Evolutionary conservation across 2,888 invertebrate genomes (phyloP), one percentile per base, ranked within the genome.

Genomic region (Sinotaia quadrata): DNA sequence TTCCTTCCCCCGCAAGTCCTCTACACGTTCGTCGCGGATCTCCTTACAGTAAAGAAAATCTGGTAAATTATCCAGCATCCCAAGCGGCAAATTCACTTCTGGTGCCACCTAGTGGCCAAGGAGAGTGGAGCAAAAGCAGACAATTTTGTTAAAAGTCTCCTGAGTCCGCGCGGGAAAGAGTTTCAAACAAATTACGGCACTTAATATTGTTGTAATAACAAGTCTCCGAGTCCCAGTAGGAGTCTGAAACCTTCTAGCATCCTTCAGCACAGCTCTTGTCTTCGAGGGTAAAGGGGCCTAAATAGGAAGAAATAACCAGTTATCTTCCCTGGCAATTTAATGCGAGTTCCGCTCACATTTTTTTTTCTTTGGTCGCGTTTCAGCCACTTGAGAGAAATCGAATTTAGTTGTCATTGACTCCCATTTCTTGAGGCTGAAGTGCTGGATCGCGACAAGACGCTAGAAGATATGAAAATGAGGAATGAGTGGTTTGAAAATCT

Each of bases 121-220:
- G 56, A 44, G 54, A 56, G 54, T 52, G 44, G 65, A 65, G 52
- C 65, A 56, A 65, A 61, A 47, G 58, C 49, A 59, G 58, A 56
- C 66, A 70, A 70, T 70, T 63, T 59, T 29, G 70, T 70, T 70
- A 70, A 60, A 54, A 49, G 66, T 67, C 70, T 70, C 70, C 52
- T 7, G 70, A 66, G 70, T 41, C 61, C 65, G 27, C 15, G 61
- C 61, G 41, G 54, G 54, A 60, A 51, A 67, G 56, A 41, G 61
- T 56, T 56, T 41, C 60, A 61, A 70, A 70, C 70, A 70, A 70
- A 70, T 70, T 66, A 70, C 54, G 58, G 58, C 70, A 70, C 70
- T 67, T 70, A 70, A 70, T 66, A 70, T 70, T 66, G 70, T 67
- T 70, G 70, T 70, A 70, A 70, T 70, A 70, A 70, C 70, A 70